A percentile compares a stretch with the other conserved stretches of the same genome.
Evolutionary conservation across 2,113 vertebrate genomes (phyloP).

Genomic region (Colaptes auratus): DNA sequence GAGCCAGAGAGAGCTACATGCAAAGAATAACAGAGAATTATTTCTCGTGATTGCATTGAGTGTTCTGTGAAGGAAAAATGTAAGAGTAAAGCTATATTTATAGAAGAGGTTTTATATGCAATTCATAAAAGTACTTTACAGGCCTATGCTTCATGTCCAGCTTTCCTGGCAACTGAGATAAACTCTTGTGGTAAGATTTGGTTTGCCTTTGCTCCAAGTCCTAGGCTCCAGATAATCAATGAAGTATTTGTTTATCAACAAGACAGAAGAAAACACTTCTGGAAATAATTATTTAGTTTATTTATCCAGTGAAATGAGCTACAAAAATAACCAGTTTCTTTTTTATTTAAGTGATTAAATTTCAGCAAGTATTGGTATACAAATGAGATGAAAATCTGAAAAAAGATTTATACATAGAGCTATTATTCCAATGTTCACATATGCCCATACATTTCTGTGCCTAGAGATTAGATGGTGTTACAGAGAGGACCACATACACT

Average conservation of each 20-base stretch:
- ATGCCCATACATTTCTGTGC: neutral
- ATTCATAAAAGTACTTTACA: neutral
- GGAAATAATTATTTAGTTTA: neutral
- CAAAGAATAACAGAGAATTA: neutral
- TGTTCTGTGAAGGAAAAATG: neutral
- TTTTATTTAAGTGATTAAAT: neutral
- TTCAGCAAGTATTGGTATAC: neutral
- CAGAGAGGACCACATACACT: rapidly evolving
- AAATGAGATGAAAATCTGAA: neutral
- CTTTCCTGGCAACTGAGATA: neutral
- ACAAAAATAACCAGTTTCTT: neutral
- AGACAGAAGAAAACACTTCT: neutral
- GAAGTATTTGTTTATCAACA: neutral
- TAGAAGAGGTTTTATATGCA: neutral
- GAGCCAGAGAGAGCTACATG: neutral
- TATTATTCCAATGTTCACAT: neutral
- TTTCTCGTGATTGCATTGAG: neutral
- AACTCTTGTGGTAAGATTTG: neutral
- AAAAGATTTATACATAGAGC: neutral
- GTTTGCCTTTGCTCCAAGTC: neutral
- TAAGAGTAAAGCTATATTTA: neutral
- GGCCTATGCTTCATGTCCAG: neutral
- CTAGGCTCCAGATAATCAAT: neutral
- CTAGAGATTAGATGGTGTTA: neutral
- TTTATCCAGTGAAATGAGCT: neutral